Percentiles rank a stretch among this genome's conserved stretches.
Conservation (phyloP, 2,888 invertebrate species). For the Spilosoma lubricipeda region DNA sequence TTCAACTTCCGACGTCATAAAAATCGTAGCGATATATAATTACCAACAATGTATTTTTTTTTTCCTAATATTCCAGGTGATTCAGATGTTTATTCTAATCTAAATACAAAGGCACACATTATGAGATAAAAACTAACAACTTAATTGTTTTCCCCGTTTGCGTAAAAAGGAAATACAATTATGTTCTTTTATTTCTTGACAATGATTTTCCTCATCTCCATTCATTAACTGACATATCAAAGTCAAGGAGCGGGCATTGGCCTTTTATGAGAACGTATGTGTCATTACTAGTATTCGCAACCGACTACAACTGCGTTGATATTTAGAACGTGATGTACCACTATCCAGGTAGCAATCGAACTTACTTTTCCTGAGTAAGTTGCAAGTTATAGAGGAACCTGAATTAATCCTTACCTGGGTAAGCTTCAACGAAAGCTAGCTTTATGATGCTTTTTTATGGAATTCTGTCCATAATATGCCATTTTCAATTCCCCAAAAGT, state of each 20-base stretch:
- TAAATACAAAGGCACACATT: conserved; percentile 20
- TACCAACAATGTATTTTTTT: not conserved
- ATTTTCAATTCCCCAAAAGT: not conserved
- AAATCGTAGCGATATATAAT: not conserved
- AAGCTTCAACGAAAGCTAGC: not conserved
- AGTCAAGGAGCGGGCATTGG: conserved; percentile 21
- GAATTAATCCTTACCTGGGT: not conserved
- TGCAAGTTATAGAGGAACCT: not conserved
- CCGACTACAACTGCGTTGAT: not conserved
- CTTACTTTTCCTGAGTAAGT: not conserved
- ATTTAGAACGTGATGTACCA: not conserved
- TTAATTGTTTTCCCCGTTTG: conserved; percentile 16
- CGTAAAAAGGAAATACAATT: conserved; percentile 12
- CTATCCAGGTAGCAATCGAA: not conserved
- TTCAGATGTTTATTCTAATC: conserved; percentile 6
- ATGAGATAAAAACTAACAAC: conserved; percentile 6
- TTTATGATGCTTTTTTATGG: not conserved
- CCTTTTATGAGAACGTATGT: conserved; percentile 15
- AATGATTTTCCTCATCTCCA: conserved; percentile 15
- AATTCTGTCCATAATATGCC: not conserved
- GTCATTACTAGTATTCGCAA: conserved; percentile 10
- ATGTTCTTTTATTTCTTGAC: not conserved
- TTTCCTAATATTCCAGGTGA: not conserved
- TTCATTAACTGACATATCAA: conserved; percentile 15
- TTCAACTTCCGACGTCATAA: not conserved